Evolutionary conservation across 2,113 vertebrate species (phyloP).

Genomic region (Hippolais icterina): DNA sequence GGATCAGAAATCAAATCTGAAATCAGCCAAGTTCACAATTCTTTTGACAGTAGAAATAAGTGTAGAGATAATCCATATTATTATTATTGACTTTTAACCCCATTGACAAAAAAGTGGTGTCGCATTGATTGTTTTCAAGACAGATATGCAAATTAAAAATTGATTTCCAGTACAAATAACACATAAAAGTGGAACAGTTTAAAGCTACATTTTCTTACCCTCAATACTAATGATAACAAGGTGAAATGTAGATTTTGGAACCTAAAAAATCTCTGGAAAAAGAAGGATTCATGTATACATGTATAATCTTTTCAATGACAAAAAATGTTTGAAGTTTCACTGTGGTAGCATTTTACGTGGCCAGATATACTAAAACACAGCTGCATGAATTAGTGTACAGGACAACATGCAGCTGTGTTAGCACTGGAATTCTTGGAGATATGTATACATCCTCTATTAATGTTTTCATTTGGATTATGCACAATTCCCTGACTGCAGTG

Average conservation of each 20-base stretch:
- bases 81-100: neutral
- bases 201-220: neutral
- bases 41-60: neutral
- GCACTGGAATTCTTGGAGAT: neutral
- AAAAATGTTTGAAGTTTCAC: neutral
- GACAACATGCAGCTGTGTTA: neutral
- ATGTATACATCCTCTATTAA: accelerated
- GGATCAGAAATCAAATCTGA: neutral
- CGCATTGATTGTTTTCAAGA: neutral
- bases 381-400: neutral
- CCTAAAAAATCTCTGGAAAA: neutral
- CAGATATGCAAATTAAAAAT: neutral
- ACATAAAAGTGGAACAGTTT: neutral
- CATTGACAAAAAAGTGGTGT: neutral
- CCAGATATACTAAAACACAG: neutral
- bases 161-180: neutral
- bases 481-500: neutral
- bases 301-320: neutral
- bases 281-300: neutral
- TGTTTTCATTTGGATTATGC: neutral
- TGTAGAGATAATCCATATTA: neutral
- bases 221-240: neutral
- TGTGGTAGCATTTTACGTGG: neutral
- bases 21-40: neutral
- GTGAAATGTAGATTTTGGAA: neutral